Evolutionary conservation across 2,888 invertebrate species (phyloP).

Genomic region (Limnephilus rhombicus): DNA sequence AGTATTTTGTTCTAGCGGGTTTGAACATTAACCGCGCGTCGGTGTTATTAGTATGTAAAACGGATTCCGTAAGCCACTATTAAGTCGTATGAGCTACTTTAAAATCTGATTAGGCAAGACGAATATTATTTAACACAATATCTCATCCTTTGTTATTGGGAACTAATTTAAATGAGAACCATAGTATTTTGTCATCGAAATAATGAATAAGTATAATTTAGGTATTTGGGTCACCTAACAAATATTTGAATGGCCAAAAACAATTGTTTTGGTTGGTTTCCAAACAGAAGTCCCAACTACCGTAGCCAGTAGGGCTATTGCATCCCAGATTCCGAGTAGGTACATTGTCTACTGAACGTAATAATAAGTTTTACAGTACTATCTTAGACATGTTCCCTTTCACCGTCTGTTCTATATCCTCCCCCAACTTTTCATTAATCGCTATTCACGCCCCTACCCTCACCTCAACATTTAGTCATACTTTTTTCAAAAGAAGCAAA

Average conservation of each 20-base stretch:
- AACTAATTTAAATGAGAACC: neutral
- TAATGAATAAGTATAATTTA: neutral
- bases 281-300: no score
- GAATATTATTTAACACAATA: neutral
- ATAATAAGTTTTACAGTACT: no score
- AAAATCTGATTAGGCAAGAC: neutral
- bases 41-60: neutral
- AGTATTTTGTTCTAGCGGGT: neutral
- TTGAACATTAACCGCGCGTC: neutral
- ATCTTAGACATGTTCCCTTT: no score
- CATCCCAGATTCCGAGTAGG: no score
- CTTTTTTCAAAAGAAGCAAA: no score
- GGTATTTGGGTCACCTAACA: neutral
- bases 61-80: neutral
- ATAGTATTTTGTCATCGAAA: neutral
- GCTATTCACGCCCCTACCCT: no score
- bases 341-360: no score
- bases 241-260: neutral
- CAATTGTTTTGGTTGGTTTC: no score
- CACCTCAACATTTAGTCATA: no score
- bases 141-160: neutral
- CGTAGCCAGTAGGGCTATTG: no score
- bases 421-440: no score
- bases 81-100: neutral
- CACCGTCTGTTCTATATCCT: no score